These are phyloP conservation scores for Ochlodes sylvanus DNA, from an alignment of 2,888 invertebrate genomes.

Conservation along the genomic window DNA sequence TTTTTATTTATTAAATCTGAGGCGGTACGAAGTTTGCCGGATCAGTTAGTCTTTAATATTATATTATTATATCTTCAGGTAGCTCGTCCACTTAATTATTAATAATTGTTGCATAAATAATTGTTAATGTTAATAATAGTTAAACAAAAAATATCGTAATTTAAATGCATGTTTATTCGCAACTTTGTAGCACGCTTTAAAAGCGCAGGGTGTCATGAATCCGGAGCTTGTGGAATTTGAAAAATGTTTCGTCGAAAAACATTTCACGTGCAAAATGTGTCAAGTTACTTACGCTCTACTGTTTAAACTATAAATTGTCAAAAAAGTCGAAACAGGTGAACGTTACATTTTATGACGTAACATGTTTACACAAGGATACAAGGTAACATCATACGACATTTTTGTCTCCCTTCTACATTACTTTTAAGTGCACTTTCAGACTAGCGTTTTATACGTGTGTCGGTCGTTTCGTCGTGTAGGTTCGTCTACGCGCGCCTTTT, in stretches of 20 bases:
- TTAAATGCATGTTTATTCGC: background rate
- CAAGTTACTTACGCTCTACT: slow-evolving; percentile 24
- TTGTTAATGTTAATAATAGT: too few relatives aligned
- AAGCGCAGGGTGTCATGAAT: slow-evolving; percentile 18
- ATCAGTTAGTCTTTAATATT: too few relatives aligned
- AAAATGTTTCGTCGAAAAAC: slow-evolving; percentile 28
- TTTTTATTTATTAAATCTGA: too few relatives aligned
- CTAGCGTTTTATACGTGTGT: background rate
- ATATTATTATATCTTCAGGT: too few relatives aligned
- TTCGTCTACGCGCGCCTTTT: background rate
- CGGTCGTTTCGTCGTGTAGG: background rate
- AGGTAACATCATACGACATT: too few relatives aligned
- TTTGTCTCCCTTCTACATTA: too few relatives aligned
- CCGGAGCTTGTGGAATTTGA: slow-evolving; percentile 29
- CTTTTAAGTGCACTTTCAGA: too few relatives aligned
- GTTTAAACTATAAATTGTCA: slow-evolving; percentile 17
- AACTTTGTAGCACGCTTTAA: background rate
- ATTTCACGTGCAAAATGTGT: slow-evolving; percentile 31
- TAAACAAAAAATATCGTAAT: too few relatives aligned
- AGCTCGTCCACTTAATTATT: too few relatives aligned
- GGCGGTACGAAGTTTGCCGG: too few relatives aligned
- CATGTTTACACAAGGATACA: background rate
- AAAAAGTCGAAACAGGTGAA: slow-evolving; percentile 14
- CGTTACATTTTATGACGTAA: background rate
- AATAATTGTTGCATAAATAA: too few relatives aligned